Evolutionary conservation across 2,888 invertebrate genomes (phyloP).

Genomic region (Thecocarcelia acutangulata): DNA sequence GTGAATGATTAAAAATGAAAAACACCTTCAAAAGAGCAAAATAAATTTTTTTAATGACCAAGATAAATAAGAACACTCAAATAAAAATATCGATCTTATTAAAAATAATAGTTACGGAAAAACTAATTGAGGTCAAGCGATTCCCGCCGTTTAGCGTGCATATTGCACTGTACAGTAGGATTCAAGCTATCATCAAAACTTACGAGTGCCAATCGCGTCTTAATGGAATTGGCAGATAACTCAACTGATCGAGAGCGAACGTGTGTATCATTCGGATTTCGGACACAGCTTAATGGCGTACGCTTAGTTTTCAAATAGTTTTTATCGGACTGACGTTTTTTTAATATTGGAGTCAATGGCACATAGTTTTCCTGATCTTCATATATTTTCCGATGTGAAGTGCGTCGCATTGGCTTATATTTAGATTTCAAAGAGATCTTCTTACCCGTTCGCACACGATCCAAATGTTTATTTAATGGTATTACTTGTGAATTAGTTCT

Average conservation of each 20-base stretch:
- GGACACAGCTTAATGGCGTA: conserved; percentile 77
- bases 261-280: conserved; percentile 76
- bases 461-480: conserved; percentile 74
- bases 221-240: conserved; percentile 70
- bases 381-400: conserved; percentile 72
- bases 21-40: too few species aligned
- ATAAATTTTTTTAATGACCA: too few species aligned
- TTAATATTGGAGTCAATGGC: conserved; percentile 68
- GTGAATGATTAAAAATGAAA: too few species aligned
- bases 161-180: conserved; percentile 47
- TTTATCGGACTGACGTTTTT: not conserved
- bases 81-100: not conserved
- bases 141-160: conserved; percentile 24
- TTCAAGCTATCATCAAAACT: conserved; percentile 76
- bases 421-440: conserved; percentile 60
- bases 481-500: not conserved
- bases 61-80: not conserved
- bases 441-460: conserved; percentile 75
- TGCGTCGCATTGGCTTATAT: conserved; percentile 70
- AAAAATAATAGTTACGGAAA: conserved; percentile 6
- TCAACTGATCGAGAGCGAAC: conserved; percentile 76
- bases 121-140: conserved; percentile 29
- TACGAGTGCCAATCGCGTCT: conserved; percentile 72
- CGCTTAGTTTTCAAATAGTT: conserved; percentile 69
- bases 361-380: conserved; percentile 72